Conservation (phyloP, 23 tunicate species). For the Aplidium turbinatum region DNA sequence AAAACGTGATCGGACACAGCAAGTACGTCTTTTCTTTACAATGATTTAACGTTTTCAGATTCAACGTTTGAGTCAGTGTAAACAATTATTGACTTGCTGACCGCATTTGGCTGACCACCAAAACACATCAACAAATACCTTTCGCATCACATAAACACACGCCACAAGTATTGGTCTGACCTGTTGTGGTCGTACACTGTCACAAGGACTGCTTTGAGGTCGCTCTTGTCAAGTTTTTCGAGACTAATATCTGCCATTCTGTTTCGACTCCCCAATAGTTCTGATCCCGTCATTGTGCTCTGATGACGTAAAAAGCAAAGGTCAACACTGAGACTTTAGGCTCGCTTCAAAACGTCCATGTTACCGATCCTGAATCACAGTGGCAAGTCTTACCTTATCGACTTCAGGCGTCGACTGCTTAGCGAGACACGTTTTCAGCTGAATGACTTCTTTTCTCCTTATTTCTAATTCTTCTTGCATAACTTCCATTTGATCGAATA, state of each 20-base stretch:
- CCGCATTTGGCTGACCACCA: too few relatives aligned
- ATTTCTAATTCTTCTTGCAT: conserved; percentile 85
- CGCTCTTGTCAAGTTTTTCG: conserved; percentile 93
- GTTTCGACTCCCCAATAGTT: conserved; percentile 78
- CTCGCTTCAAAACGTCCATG: too few relatives aligned
- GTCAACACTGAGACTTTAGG: background rate
- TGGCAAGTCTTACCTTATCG: conserved; percentile 45
- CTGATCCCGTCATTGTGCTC: conserved; percentile 85
- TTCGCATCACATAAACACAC: too few relatives aligned
- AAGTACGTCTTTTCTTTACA: background rate
- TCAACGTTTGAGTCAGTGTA: background rate
- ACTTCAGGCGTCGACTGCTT: conserved; percentile 9
- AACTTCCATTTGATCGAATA: conserved; percentile 64
- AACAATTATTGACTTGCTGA: too few relatives aligned
- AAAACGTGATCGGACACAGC: background rate
- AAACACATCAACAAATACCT: too few relatives aligned
- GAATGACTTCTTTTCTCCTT: conserved; percentile 64
- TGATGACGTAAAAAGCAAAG: conserved; percentile 5
- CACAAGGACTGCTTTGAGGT: conserved; percentile 83
- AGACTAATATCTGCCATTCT: conserved; percentile 89
- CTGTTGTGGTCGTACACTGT: conserved; percentile 97
- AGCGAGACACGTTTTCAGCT: conserved; percentile 49
- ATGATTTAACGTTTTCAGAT: background rate
- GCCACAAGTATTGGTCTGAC: too few relatives aligned
- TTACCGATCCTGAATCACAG: too few relatives aligned